Percentiles rank a stretch among this genome's conserved stretches.
These are phyloP conservation scores for Phyllostomus discolor DNA, from an alignment of 2,113 vertebrate genomes.

Conservation along the genomic window DNA sequence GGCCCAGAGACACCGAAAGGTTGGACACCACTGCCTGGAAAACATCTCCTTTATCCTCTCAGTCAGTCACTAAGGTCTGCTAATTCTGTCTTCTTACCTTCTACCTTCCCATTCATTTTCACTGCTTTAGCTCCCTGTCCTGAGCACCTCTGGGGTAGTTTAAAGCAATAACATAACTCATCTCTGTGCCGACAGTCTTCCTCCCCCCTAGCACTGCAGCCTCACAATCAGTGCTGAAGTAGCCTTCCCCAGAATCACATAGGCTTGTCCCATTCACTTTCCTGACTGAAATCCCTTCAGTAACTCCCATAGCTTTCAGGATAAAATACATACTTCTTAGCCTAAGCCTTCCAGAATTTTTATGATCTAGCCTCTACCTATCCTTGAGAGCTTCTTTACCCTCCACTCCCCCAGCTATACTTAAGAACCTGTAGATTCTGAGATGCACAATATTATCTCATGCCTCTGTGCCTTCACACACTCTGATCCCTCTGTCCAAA, in stretches of 20 bases:
- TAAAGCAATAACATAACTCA: not conserved
- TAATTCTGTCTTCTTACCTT: not conserved
- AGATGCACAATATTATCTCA: not conserved
- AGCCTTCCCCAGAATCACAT: not conserved
- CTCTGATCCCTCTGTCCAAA: not conserved
- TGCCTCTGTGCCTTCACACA: not conserved
- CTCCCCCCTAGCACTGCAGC: not conserved
- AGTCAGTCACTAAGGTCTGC: not conserved
- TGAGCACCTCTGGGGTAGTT: not conserved
- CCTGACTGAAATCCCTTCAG: not conserved
- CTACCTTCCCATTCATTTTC: not conserved
- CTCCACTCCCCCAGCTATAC: not conserved
- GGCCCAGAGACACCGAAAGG: too few species aligned
- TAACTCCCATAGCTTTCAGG: not conserved
- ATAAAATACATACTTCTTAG: not conserved
- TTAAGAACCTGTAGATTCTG: not conserved
- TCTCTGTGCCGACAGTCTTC: not conserved
- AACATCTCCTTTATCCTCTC: not conserved
- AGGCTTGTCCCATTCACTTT: not conserved
- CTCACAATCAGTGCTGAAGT: not conserved
- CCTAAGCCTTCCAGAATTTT: not conserved
- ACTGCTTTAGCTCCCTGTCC: not conserved
- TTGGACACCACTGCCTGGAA: too few species aligned
- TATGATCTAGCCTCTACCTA: not conserved
- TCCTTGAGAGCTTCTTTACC: not conserved